Percentiles rank a stretch among this genome's conserved stretches.
These are phyloP conservation scores for Phalacrocorax brasilianus DNA, from an alignment of 2,113 vertebrate species.

Conservation along the genomic window DNA sequence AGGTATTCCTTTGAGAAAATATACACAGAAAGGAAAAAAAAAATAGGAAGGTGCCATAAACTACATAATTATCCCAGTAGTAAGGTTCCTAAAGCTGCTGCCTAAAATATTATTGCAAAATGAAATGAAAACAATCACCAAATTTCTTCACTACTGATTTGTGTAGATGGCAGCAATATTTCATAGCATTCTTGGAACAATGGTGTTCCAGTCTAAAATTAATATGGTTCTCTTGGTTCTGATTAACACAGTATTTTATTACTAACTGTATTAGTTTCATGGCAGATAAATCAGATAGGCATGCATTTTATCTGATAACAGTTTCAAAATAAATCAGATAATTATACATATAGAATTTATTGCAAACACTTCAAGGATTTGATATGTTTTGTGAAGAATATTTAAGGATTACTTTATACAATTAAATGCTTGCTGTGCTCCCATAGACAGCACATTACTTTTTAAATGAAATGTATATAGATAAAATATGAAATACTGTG, in stretches of 20 bases:
- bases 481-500: background rate
- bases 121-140: background rate
- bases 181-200: background rate
- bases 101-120: background rate
- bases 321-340: conserved; percentile 24
- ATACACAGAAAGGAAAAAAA: background rate
- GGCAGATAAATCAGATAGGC: background rate
- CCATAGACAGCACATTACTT: background rate
- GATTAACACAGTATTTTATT: background rate
- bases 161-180: background rate
- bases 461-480: background rate
- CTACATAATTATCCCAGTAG: background rate
- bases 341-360: background rate
- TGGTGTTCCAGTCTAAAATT: background rate
- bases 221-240: background rate
- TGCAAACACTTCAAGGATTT: background rate
- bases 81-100: background rate
- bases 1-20: background rate
- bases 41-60: background rate
- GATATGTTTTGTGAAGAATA: background rate
- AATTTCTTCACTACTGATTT: background rate
- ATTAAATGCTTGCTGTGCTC: background rate
- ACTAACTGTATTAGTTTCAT: background rate
- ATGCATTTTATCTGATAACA: background rate
- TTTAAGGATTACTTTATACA: background rate